Base-by-base conservation (phyloP, 2,113 vertebrate species). In the Antechinus flavipes region DNA sequence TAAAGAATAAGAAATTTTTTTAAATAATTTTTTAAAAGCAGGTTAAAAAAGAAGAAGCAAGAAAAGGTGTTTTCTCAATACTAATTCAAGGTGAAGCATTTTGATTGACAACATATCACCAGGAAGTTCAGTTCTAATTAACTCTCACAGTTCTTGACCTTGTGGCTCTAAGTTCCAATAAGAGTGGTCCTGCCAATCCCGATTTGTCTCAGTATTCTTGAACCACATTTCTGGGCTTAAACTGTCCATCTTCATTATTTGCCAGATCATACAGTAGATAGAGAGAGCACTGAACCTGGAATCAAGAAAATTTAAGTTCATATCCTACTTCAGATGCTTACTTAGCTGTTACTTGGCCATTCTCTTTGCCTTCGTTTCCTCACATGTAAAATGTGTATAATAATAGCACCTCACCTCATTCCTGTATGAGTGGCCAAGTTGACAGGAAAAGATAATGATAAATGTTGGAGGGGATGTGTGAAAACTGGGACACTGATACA, bases 1-100 rank as follows among this genome's bases (percentile, higher is more conserved):
- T 0, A 0, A 24, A 3, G 5, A 0, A 7, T 61, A 91, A 0
- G 0, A 76, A 42, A n/a, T 2, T 52, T 52, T 52, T 52, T 8
- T 3, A 49, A 49, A 50, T 50, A 50, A 50, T 50, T 50, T 50
- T 50, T 52, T 52, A 11, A 52, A n/a, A 76, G 61, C 46, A 19
- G 3, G 4, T 0, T 24, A 3, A 47, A 54, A 90, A n/a, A n/a
- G n/a, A 52, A 1, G 0, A 1, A 46, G 14, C 47, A 53, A 61
- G 0, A 0, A 3, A 68, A 61, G 56, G 93, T 47, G 25, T 50
- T 47, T 49, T 27, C 49, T 47, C 14, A 50, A 90, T 7, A 52
- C 9, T 90, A 47, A 47, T 27, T 25, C 11, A 50, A 90, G 25
- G 10, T 90, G 90, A 52, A 52, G 68, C n/a, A 42, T 84, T 84